phyloP scores from a whole-genome alignment of 2,113 vertebrate genomes.

The Cyanistes caeruleus region DNA sequence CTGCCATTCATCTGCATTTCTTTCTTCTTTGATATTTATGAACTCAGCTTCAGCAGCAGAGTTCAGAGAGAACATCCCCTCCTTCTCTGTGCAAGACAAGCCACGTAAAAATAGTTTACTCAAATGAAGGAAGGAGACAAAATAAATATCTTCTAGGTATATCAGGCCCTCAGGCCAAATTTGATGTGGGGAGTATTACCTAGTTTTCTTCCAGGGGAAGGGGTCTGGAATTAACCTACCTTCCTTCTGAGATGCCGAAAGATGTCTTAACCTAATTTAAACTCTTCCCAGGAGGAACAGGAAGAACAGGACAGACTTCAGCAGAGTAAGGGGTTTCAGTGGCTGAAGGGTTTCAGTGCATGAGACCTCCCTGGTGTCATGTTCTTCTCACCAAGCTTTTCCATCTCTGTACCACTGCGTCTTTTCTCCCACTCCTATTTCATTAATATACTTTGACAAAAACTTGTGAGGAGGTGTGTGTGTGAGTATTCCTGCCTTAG shows the following conservation, averaged over 20 bases:
- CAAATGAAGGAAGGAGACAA: background rate
- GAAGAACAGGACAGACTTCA: background rate
- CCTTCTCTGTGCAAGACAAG: background rate
- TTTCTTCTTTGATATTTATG: constrained; percentile 61
- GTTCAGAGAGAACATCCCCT: background rate
- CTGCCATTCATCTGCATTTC: constrained; percentile 30
- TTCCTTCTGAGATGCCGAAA: background rate
- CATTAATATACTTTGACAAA: background rate
- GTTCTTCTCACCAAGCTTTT: background rate
- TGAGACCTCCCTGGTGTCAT: background rate
- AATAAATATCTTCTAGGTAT: background rate
- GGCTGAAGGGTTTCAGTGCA: background rate
- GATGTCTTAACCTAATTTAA: background rate
- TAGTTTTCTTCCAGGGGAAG: background rate
- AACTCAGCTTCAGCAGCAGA: background rate
- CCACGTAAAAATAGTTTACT: background rate
- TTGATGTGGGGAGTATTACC: background rate
- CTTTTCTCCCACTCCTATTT: background rate
- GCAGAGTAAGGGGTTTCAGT: background rate
- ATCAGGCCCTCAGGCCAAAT: background rate
- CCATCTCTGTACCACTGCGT: background rate
- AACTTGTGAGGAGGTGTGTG: background rate
- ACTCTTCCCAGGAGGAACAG: background rate
- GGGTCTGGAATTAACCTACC: background rate
- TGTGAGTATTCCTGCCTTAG: background rate